Evolutionary conservation across 2,888 invertebrate species (phyloP).

Genomic region (Chromoteleia sp.): DNA sequence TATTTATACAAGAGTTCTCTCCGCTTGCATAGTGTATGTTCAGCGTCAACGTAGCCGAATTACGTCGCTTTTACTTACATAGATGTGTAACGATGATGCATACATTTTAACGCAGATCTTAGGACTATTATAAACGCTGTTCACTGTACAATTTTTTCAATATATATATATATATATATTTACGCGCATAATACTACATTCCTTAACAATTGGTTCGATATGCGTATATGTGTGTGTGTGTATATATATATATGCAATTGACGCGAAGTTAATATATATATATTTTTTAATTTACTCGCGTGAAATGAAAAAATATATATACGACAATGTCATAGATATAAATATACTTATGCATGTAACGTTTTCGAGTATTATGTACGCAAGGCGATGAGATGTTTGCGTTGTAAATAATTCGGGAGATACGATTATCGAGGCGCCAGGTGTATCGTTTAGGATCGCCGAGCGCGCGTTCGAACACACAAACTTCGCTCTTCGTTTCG

Average conservation of each 20-base stretch:
- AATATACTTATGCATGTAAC: slow-evolving; percentile 27
- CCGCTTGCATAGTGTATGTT: slow-evolving; percentile 63
- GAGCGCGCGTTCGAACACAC: not conserved
- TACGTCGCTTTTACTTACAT: slow-evolving; percentile 62
- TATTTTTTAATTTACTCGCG: slow-evolving; percentile 25
- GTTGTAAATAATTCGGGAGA: slow-evolving; percentile 44
- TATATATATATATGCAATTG: slow-evolving; percentile 44
- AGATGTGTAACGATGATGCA: slow-evolving; percentile 21
- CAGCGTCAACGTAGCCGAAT: slow-evolving; percentile 73
- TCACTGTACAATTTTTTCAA: slow-evolving; percentile 53
- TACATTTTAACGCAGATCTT: slow-evolving; percentile 27
- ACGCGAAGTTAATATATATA: not conserved
- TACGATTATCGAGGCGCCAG: not conserved
- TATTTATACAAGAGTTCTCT: slow-evolving; percentile 48
- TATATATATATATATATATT: slow-evolving; percentile 26
- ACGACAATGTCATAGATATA: slow-evolving; percentile 23
- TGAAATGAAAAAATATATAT: slow-evolving; percentile 34
- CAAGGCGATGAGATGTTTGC: slow-evolving; percentile 10
- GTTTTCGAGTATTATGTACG: slow-evolving; percentile 35
- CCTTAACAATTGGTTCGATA: slow-evolving; percentile 11
- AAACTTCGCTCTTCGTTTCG: not conserved
- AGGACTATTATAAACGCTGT: slow-evolving; percentile 29
- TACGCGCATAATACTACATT: slow-evolving; percentile 27
- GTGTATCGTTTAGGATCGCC: not conserved
- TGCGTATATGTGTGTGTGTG: not conserved